These are phyloP conservation scores for Bubo blakistoni DNA, from an alignment of 2,113 vertebrate species.

Conservation along the genomic window DNA sequence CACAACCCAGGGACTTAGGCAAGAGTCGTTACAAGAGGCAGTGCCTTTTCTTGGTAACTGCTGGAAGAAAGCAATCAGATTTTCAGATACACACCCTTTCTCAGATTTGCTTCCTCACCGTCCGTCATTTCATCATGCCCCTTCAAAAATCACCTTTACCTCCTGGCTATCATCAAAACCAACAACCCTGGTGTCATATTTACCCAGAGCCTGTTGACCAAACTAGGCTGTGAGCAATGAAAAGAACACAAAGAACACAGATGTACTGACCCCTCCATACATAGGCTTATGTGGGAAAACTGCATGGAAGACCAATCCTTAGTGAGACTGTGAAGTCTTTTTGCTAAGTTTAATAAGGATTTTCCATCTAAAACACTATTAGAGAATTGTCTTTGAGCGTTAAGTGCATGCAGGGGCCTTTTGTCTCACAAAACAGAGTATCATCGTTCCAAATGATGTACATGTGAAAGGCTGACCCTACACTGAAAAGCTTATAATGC, in stretches of 20 bases:
- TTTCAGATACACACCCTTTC: neutral
- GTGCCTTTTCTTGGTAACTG: neutral
- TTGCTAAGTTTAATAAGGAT: neutral
- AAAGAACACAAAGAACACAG: neutral
- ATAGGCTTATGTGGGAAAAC: neutral
- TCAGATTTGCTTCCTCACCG: neutral
- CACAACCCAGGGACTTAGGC: too few relatives aligned
- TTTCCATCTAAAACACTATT: neutral
- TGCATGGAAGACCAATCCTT: neutral
- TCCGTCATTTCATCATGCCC: neutral
- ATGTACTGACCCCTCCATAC: neutral
- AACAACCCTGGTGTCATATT: neutral
- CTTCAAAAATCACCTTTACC: neutral
- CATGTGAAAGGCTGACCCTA: neutral
- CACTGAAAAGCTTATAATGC: neutral
- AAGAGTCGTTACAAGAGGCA: neutral
- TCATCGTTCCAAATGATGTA: neutral
- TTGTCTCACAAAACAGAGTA: neutral
- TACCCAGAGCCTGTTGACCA: neutral
- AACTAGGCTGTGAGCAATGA: neutral
- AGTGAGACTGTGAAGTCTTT: neutral
- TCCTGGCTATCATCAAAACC: neutral
- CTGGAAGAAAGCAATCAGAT: neutral
- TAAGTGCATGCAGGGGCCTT: neutral
- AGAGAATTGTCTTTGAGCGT: neutral